Percentiles rank a stretch among this genome's conserved stretches.
phyloP scores from a whole-genome alignment of 2,888 invertebrate genomes.

The Enchytraeus crypticus region DNA sequence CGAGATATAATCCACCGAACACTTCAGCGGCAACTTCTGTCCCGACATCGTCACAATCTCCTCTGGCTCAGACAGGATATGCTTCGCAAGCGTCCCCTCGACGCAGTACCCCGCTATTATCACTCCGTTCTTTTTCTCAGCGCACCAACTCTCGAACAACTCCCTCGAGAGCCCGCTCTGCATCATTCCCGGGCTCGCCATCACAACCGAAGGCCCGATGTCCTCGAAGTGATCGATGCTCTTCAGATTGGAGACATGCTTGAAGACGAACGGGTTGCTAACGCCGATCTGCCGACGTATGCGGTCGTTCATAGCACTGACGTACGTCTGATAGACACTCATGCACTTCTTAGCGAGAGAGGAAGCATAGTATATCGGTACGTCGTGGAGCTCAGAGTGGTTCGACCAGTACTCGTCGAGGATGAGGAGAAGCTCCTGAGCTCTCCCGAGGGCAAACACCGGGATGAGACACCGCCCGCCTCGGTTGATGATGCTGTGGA shows the following conservation, averaged over 20 bases:
- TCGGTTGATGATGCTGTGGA: constrained; percentile 87
- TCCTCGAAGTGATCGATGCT: constrained; percentile 99
- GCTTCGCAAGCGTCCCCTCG: constrained; percentile 57
- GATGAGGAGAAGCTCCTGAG: constrained; percentile 78
- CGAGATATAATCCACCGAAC: constrained; percentile 97
- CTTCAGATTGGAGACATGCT: constrained; percentile 69
- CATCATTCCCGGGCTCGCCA: constrained; percentile 99
- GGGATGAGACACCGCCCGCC: constrained; percentile 98
- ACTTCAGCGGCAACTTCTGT: constrained; percentile 86
- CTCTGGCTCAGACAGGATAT: constrained; percentile 89
- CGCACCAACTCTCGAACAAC: constrained; percentile 97
- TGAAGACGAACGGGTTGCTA: constrained; percentile 96
- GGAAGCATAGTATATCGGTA: constrained; percentile 98
- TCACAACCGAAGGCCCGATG: constrained; percentile 97
- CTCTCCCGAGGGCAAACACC: constrained; percentile 93
- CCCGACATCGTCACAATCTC: constrained; percentile 91
- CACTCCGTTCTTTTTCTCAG: constrained; percentile 92
- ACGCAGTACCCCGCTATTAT: constrained; percentile 82
- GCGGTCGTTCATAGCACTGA: constrained; percentile 98
- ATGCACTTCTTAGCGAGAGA: constrained; percentile 98
- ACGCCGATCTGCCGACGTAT: constrained; percentile 92
- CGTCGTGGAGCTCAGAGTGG: constrained; percentile 92
- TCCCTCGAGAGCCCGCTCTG: constrained; percentile 94
- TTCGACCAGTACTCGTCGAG: constrained; percentile 95
- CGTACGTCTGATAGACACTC: constrained; percentile 99